Evolutionary conservation across 2,113 vertebrate species (phyloP).

Genomic region (Desmodus rotundus): DNA sequence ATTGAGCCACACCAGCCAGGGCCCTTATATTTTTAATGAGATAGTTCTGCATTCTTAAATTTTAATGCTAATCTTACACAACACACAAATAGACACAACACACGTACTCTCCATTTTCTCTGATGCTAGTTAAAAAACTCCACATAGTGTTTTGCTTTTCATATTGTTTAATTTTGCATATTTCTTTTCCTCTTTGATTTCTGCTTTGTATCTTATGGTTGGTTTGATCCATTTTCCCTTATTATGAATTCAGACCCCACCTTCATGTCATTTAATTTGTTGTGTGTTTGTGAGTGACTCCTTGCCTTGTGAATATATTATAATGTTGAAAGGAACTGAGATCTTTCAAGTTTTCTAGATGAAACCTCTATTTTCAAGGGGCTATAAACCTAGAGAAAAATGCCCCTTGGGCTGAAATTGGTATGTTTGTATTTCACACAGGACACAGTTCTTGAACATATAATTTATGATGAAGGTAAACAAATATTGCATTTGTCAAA

Average conservation of each 20-base stretch:
- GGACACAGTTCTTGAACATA: slow-evolving; percentile 26
- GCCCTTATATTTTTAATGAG: background rate
- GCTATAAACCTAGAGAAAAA: slow-evolving; percentile 62
- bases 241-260: background rate
- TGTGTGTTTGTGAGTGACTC: slow-evolving; percentile 39
- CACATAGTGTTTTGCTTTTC: background rate
- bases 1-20: too few species aligned
- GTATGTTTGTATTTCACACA: slow-evolving; percentile 26
- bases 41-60: background rate
- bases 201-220: slow-evolving; percentile 27
- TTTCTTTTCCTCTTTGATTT: background rate
- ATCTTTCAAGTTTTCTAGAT: slow-evolving; percentile 58
- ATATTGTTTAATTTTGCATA: background rate
- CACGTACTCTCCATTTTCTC: background rate
- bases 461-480: slow-evolving; percentile 35
- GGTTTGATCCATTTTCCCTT: slow-evolving; percentile 46
- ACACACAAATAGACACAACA: background rate
- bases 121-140: background rate
- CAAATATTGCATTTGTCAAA: slow-evolving; percentile 25
- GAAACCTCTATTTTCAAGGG: slow-evolving; percentile 64
- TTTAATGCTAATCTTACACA: background rate
- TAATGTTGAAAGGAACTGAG: slow-evolving; percentile 25
- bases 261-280: background rate
- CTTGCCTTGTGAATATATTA: slow-evolving; percentile 34
- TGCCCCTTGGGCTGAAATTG: slow-evolving; percentile 46